A percentile compares a stretch with the other conserved stretches of the same genome.
Conservation (phyloP, 2,113 vertebrate genomes). For the Cyanocitta stelleri region DNA sequence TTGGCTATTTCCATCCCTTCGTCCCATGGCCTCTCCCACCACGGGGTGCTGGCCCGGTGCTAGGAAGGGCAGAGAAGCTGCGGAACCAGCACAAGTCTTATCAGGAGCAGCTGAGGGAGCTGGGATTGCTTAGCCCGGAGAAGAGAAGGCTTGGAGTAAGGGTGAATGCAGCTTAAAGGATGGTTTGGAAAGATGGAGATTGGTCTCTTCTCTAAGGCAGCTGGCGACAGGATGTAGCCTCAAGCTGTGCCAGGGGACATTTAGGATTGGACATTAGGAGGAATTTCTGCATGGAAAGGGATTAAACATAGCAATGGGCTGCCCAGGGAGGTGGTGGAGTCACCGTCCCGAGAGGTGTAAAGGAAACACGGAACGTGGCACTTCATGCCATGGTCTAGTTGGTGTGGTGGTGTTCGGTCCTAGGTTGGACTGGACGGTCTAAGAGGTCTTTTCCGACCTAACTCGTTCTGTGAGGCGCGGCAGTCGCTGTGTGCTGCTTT, state of each 20-base stretch:
- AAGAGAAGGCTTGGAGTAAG: not conserved
- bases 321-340: not conserved
- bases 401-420: not conserved
- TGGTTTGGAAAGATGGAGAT: not conserved
- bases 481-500: accelerated
- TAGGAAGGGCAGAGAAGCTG: not conserved
- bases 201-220: not conserved
- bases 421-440: not conserved
- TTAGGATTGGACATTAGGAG: not conserved
- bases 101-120: not conserved
- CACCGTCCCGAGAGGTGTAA: not conserved
- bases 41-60: accelerated
- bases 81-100: no score
- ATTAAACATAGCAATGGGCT: not conserved
- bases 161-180: not conserved
- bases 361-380: not conserved
- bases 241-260: not conserved
- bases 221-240: accelerated
- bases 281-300: not conserved
- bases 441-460: not conserved
- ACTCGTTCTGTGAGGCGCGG: no score
- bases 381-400: not conserved
- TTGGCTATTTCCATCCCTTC: accelerated
- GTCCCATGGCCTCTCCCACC: not conserved
- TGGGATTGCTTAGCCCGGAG: not conserved